Evolutionary conservation across 2,888 invertebrate genomes (phyloP), one percentile per base, ranked within the genome.

Genomic region (Hypsopygia costalis): DNA sequence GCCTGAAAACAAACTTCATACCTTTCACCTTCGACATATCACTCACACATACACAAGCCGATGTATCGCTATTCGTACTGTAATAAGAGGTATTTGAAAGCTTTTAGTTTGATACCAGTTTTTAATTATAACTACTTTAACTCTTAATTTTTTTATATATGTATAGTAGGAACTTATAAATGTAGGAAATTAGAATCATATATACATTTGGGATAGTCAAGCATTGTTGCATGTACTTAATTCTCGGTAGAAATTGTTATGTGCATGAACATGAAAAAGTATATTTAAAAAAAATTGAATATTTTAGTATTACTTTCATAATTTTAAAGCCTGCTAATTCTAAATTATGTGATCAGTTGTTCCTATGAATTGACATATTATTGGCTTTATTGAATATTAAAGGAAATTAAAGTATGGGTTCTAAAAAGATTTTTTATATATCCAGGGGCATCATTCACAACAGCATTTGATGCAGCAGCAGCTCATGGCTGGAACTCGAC

Each of bases 381-480:
- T 44, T 47, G 40, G 40, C 43, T 39, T 36, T 32, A 27, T 22
- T n/a, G 6, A 10, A 20, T 25, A 32, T 33, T 28, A 1, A 25
- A 10, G 22, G 34, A 32, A 33, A 16, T 16, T 35, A 21, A 3
- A 28, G 28, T 30, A 31, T 29, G 27, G 40, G 33, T 9, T 33
- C 36, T 33, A 42, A 44, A 34, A 12, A 36, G 34, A 21, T 40
- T 50, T n/a, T 47, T 49, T 44, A 29, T 58, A 43, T 59, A 20
- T 49, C 28, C 62, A 86, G 83, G 78, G 79, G 12, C 88, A 88
- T 50, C 90, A 90, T 53, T 74, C 90, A 9, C 90, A 90, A 52
- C 81, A 90, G 50, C 91, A 90, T 47, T 70, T 91, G 46, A 77
- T 85, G 67, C 90, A 90, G 49, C 91, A 91, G 42, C 88, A 87